phyloP scores from a whole-genome alignment of 2,888 invertebrate genomes.

The Nomada fucata region DNA sequence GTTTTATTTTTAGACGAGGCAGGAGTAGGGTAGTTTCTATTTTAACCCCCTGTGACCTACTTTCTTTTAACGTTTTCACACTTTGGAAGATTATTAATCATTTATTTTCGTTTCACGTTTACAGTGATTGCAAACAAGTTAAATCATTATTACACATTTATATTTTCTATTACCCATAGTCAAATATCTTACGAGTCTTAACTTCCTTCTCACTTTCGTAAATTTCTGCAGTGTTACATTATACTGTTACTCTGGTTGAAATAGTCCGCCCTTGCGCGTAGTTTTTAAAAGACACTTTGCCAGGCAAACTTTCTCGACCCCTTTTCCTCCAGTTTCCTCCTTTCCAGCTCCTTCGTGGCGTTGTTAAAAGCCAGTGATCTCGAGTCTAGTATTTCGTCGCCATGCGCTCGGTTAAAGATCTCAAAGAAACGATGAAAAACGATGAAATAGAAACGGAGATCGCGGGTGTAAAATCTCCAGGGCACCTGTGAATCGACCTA shows the following conservation, averaged over 20 bases:
- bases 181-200: no score
- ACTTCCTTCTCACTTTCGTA: no score
- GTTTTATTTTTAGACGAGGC: no score
- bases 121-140: no score
- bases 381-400: conserved; percentile 15
- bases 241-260: conserved; percentile 17
- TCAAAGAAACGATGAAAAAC: not conserved
- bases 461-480: not conserved
- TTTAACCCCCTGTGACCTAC: no score
- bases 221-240: no score
- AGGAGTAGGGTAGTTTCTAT: no score
- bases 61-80: no score
- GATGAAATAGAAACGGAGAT: not conserved
- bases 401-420: not conserved
- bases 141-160: no score
- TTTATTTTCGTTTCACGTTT: no score
- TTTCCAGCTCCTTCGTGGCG: not conserved
- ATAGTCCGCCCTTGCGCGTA: conserved; percentile 25
- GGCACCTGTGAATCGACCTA: conserved; percentile 19
- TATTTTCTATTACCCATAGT: no score
- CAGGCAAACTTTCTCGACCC: conserved; percentile 39
- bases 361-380: conserved; percentile 25
- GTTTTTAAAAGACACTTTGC: conserved; percentile 42
- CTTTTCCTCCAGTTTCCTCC: conserved; percentile 28
- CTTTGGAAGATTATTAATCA: no score